These are phyloP conservation scores for Dromococcyx pavoninus DNA, from an alignment of 2,797 vertebrate species.

Conservation along the genomic window DNA sequence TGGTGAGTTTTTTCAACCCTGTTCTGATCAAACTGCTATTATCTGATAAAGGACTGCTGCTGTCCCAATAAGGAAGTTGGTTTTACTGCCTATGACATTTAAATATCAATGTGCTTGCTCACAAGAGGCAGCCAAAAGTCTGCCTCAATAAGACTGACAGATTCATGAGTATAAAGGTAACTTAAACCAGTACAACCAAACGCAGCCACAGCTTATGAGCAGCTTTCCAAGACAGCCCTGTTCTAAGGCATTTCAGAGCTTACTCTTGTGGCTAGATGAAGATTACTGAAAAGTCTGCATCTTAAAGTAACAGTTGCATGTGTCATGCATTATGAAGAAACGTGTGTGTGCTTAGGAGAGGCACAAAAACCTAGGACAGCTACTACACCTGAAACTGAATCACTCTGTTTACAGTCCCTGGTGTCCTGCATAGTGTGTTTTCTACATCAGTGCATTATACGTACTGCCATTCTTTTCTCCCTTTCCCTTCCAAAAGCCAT, in stretches of 20 bases:
- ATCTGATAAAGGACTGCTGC: not conserved
- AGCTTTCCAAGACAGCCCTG: not conserved
- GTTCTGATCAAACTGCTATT: not conserved
- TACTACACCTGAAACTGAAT: not conserved
- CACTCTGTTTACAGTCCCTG: not conserved
- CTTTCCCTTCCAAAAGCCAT: not conserved
- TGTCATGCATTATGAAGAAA: not conserved
- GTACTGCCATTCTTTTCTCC: not conserved
- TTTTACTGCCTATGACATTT: not conserved
- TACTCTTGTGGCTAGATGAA: not conserved
- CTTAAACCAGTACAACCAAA: not conserved
- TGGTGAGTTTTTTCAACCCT: not conserved
- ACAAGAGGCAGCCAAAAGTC: conserved; percentile 20
- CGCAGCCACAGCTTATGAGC: not conserved
- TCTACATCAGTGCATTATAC: not conserved
- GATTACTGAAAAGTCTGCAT: not conserved
- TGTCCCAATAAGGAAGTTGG: not conserved
- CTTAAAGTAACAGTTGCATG: not conserved
- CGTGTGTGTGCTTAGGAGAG: accelerated
- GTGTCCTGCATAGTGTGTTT: not conserved
- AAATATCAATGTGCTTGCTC: conserved; percentile 12
- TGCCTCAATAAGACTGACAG: not conserved
- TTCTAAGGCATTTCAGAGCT: not conserved
- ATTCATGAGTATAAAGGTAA: conserved; percentile 4
- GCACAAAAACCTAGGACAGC: not conserved